Percentiles rank a stretch among this genome's conserved stretches.
Conservation (phyloP, 2,888 invertebrate species). For the Megamerina dolium region DNA sequence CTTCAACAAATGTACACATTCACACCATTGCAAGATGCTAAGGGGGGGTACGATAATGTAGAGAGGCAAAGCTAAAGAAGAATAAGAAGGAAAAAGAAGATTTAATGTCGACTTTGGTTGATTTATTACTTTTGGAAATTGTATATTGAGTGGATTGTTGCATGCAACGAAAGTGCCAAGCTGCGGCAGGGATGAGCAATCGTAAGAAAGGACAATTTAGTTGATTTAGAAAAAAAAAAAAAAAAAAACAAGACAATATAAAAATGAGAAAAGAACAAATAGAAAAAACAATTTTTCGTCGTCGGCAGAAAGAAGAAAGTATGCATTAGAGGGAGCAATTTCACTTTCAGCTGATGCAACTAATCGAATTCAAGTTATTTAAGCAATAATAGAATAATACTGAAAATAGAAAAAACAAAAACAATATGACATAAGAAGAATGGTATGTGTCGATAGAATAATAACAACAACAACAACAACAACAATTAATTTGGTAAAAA, state of each 20-base stretch:
- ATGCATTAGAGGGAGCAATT: slow-evolving; percentile 2
- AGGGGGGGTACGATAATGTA: slow-evolving; percentile 11
- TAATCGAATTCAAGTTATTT: slow-evolving; percentile 2
- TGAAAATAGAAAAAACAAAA: no score
- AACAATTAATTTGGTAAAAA: not conserved
- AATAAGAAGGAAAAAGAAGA: slow-evolving; percentile 34
- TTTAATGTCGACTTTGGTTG: slow-evolving; percentile 48
- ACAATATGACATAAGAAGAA: no score
- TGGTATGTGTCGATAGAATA: no score
- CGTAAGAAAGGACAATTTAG: not conserved
- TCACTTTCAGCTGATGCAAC: slow-evolving; percentile 8
- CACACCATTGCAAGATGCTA: no score
- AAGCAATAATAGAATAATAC: not conserved
- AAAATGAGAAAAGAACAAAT: not conserved
- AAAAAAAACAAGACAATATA: not conserved
- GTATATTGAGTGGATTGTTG: not conserved
- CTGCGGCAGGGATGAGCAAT: slow-evolving; percentile 1
- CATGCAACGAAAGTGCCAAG: slow-evolving; percentile 9
- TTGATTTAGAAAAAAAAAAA: not conserved
- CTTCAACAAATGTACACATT: no score
- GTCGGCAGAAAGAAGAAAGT: slow-evolving; percentile 5
- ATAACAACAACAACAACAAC: slow-evolving; percentile 1
- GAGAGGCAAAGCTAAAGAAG: no score
- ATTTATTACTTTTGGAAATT: slow-evolving; percentile 45
- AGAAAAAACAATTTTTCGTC: slow-evolving; percentile 4